A percentile compares a stretch with the other conserved stretches of the same genome.
These are phyloP conservation scores for Redunca redunca DNA, from an alignment of 2,113 vertebrate species.

Conservation along the genomic window DNA sequence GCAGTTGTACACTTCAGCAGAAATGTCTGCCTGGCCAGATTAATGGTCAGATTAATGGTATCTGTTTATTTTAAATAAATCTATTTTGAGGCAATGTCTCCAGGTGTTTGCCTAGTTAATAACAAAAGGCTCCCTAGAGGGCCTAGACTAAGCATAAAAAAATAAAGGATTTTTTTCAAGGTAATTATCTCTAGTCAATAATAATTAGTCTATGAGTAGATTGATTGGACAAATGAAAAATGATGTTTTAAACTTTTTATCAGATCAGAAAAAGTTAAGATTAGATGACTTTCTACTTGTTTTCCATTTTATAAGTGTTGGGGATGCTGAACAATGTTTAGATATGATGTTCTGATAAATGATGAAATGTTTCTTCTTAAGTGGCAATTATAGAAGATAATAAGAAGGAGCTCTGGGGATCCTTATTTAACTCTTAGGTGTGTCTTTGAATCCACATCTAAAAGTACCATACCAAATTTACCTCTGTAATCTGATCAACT, in stretches of 20 bases:
- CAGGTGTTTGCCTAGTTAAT: conserved; percentile 34
- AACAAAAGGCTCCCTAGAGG: neutral
- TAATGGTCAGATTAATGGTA: conserved; percentile 50
- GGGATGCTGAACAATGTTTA: neutral
- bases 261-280: neutral
- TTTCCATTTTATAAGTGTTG: neutral
- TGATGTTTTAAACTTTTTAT: neutral
- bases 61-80: conserved; percentile 61
- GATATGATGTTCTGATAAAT: neutral
- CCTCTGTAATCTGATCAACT: neutral
- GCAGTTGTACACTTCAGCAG: conserved; percentile 46
- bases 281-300: neutral
- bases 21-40: conserved; percentile 41
- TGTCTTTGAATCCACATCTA: neutral
- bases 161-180: conserved; percentile 41
- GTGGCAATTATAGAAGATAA: neutral
- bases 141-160: conserved; percentile 16
- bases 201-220: conserved; percentile 36
- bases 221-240: conserved; percentile 10
- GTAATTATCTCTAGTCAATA: conserved; percentile 47
- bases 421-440: neutral
- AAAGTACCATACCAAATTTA: neutral
- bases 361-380: neutral
- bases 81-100: conserved; percentile 31
- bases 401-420: neutral